These are phyloP conservation scores for Crotalus helleri DNA, from an alignment of 2,113 vertebrate species.

Conservation along the genomic window DNA sequence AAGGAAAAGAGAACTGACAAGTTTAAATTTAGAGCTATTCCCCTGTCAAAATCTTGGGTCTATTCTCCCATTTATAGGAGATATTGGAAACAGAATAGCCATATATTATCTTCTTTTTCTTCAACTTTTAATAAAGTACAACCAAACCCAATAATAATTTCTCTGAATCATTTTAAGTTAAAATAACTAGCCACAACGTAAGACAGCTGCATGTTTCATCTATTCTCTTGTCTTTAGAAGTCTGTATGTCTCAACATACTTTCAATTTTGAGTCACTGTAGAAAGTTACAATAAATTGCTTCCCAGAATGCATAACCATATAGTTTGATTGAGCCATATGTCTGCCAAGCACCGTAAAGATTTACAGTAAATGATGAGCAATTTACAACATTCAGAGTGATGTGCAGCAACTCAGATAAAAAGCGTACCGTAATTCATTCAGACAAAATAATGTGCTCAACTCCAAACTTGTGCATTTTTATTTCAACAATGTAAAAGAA, in stretches of 20 bases:
- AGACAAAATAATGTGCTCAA: constrained; percentile 54
- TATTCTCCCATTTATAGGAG: neutral
- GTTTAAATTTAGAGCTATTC: neutral
- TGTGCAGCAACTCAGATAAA: constrained; percentile 59
- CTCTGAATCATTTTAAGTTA: constrained; percentile 5
- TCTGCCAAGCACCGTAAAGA: constrained; percentile 61
- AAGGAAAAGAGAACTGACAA: neutral
- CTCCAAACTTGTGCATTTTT: neutral
- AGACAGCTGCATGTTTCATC: constrained; percentile 34
- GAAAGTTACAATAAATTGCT: constrained; percentile 44
- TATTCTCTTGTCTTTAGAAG: constrained; percentile 36
- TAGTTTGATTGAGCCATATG: constrained; percentile 22
- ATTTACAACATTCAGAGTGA: constrained; percentile 49
- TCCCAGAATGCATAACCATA: constrained; percentile 30
- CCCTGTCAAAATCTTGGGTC: neutral
- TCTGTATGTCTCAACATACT: constrained; percentile 25
- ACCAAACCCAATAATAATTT: neutral
- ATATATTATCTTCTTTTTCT: neutral
- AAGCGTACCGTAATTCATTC: constrained; percentile 64
- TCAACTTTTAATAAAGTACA: neutral
- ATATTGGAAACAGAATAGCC: neutral
- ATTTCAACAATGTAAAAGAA: neutral
- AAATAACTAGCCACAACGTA: constrained; percentile 34
- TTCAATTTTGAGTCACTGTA: constrained; percentile 46
- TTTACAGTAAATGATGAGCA: constrained; percentile 78